Percentiles rank a stretch among this genome's conserved stretches.
Conservation (phyloP, 2,113 vertebrate species). For the Ceyx margarethae region DNA sequence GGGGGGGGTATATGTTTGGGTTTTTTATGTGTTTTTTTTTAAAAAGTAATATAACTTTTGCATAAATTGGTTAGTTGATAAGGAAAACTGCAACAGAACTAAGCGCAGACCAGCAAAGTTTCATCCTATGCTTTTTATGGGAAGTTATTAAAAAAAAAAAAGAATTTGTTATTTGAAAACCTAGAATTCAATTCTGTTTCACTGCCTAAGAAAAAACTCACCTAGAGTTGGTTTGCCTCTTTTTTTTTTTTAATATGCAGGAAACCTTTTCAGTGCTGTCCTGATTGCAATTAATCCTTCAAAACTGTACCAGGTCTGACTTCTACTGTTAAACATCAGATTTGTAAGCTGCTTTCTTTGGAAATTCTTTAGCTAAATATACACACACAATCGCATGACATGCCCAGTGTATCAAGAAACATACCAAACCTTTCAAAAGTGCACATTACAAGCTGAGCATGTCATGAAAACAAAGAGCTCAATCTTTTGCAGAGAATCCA, state of each 20-base stretch:
- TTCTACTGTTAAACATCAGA: neutral
- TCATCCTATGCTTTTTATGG: neutral
- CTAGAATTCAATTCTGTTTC: neutral
- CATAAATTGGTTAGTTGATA: neutral
- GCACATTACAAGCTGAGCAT: conserved; percentile 70
- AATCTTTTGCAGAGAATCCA: conserved; percentile 71
- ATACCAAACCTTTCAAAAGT: conserved; percentile 69
- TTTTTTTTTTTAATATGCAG: neutral
- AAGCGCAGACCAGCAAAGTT: neutral
- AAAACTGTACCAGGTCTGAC: neutral
- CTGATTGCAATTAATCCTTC: neutral
- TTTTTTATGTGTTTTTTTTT: neutral
- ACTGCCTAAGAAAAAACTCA: neutral
- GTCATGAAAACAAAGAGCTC: conserved; percentile 70
- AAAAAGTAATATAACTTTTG: neutral
- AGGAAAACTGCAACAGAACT: neutral
- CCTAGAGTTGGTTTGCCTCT: neutral
- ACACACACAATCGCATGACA: conserved; percentile 64
- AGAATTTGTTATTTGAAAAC: neutral
- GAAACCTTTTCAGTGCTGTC: neutral
- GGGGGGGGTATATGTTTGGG: too few species aligned
- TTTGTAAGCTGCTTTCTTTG: neutral
- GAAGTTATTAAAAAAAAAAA: neutral
- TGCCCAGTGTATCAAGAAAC: conserved; percentile 67
- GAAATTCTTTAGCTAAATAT: conserved; percentile 10